Percentiles rank a stretch among this genome's conserved stretches.
These are phyloP conservation scores for Ernsta delagoae DNA, from an alignment of 2,888 invertebrate genomes.

Conservation along the genomic window DNA sequence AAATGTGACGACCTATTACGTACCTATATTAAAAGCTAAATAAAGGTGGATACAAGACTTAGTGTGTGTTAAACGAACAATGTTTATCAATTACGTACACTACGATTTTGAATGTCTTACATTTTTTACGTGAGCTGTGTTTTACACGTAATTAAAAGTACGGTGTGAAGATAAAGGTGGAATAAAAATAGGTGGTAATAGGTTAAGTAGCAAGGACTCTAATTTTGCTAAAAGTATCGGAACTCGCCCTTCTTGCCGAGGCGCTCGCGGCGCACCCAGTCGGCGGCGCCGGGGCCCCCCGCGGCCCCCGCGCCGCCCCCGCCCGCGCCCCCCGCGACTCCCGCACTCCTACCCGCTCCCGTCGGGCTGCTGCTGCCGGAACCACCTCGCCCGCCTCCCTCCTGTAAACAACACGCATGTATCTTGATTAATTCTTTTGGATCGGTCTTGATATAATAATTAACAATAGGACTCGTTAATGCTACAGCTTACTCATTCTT, in stretches of 20 bases:
- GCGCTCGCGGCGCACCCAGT: conserved; percentile 94
- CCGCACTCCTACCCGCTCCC: conserved; percentile 53
- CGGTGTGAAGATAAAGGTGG: background rate
- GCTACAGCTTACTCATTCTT: too few relatives aligned
- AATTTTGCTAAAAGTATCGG: conserved; percentile 90
- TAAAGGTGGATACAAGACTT: too few relatives aligned
- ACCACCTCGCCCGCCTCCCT: conserved; percentile 66
- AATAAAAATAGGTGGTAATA: conserved; percentile 14
- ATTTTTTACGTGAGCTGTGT: too few relatives aligned
- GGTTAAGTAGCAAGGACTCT: background rate
- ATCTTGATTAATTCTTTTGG: background rate
- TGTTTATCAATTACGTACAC: too few relatives aligned
- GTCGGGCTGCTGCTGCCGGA: conserved; percentile 69
- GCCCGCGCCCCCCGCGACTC: conserved; percentile 68
- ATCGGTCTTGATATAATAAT: too few relatives aligned
- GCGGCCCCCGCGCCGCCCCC: conserved; percentile 49
- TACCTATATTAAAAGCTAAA: too few relatives aligned
- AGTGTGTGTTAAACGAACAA: too few relatives aligned
- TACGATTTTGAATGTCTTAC: too few relatives aligned
- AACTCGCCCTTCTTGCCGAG: conserved; percentile 98
- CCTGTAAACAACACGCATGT: conserved; percentile 50
- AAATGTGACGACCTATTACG: too few relatives aligned
- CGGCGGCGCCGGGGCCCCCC: conserved; percentile 78
- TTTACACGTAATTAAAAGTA: too few relatives aligned
- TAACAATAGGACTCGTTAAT: too few relatives aligned